Evolutionary conservation across 2,888 invertebrate genomes (phyloP).

Genomic region (Polymixis flavicincta): DNA sequence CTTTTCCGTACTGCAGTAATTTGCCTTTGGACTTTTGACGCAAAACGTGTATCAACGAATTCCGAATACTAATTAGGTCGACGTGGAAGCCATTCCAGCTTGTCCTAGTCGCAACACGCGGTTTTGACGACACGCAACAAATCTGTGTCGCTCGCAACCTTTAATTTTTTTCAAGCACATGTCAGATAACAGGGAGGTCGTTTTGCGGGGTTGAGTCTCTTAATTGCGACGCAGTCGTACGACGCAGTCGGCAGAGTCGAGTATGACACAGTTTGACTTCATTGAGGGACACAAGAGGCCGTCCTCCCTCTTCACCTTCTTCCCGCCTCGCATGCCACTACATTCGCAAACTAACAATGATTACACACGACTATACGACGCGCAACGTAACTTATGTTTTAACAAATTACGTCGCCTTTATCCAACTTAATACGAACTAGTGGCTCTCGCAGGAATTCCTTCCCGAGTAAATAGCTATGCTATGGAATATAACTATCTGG

Average conservation of each 20-base stretch:
- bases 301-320: conserved; percentile 41
- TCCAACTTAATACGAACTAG: conserved; percentile 55
- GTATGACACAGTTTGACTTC: conserved; percentile 64
- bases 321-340: conserved; percentile 37
- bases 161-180: conserved; percentile 60
- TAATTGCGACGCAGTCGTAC: conserved; percentile 62
- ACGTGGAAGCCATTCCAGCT: conserved; percentile 31
- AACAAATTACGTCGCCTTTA: conserved; percentile 55
- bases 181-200: conserved; percentile 52
- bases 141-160: conserved; percentile 45
- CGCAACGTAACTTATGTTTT: conserved; percentile 55
- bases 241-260: conserved; percentile 54
- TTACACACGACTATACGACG: conserved; percentile 51
- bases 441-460: conserved; percentile 52
- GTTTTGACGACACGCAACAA: conserved; percentile 44
- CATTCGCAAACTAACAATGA: conserved; percentile 62
- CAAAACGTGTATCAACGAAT: conserved; percentile 44
- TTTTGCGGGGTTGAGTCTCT: conserved; percentile 59
- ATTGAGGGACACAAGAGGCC: conserved; percentile 52
- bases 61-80: conserved; percentile 38
- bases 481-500: conserved; percentile 14
- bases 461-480: conserved; percentile 28
- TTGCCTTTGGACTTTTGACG: conserved; percentile 28
- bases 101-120: conserved; percentile 21
- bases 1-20: conserved; percentile 13